Conservation (phyloP, 1,140 invertebrate species). For the Saccostrea echinata region DNA sequence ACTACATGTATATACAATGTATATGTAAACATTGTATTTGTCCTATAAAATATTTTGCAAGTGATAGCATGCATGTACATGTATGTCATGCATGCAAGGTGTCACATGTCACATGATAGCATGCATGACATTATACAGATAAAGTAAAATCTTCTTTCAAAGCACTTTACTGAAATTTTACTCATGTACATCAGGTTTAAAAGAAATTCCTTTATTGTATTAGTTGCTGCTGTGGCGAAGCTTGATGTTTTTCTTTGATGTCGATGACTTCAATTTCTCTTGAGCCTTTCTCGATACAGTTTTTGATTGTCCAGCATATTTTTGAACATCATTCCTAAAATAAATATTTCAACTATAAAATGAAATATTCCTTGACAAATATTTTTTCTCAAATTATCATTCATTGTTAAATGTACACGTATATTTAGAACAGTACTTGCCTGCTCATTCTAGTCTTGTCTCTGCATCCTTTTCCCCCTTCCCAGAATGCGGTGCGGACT, state of each 20-base stretch:
- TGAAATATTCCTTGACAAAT: neutral
- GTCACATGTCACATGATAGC: no score
- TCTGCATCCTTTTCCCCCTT: slow-evolving; percentile 80
- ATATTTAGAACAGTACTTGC: slow-evolving; percentile 56
- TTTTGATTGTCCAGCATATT: slow-evolving; percentile 74
- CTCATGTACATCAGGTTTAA: no score
- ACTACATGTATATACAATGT: no score
- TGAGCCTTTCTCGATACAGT: slow-evolving; percentile 72
- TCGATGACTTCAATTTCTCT: slow-evolving; percentile 58
- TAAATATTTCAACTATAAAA: slow-evolving; percentile 21
- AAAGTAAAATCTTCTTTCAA: no score
- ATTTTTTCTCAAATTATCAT: neutral
- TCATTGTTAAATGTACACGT: neutral
- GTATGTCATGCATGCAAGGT: no score
- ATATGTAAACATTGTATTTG: no score
- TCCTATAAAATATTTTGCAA: no score
- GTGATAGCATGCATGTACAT: no score
- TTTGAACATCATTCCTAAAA: slow-evolving; percentile 74
- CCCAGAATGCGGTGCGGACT: slow-evolving; percentile 76
- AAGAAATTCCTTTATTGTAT: neutral
- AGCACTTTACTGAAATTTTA: no score
- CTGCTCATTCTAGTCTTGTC: slow-evolving; percentile 79
- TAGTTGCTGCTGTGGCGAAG: slow-evolving; percentile 21
- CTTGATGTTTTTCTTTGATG: slow-evolving; percentile 62
- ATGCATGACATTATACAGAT: no score